Conservation (phyloP, 1,140 invertebrate species). For the Hesperophylax magnus region DNA sequence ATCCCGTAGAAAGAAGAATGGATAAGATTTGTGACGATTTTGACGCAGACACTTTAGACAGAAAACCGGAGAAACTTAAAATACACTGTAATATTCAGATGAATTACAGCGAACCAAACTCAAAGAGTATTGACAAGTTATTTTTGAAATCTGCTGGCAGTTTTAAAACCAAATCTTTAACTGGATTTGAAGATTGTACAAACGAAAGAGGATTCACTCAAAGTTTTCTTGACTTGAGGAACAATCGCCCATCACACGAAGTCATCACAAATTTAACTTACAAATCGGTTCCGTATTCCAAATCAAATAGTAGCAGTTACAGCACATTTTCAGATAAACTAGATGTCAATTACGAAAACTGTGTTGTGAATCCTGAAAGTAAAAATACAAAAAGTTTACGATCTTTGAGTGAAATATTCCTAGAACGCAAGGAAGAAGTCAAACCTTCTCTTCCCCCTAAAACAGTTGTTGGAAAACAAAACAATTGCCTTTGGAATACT, state of each 20-base stretch:
- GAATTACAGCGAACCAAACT: constrained; percentile 36
- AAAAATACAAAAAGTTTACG: neutral
- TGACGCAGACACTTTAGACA: constrained; percentile 86
- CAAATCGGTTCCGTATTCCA: neutral
- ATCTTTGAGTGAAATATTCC: constrained; percentile 30
- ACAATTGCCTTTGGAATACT: constrained; percentile 34
- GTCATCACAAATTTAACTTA: neutral
- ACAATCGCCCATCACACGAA: neutral
- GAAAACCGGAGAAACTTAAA: constrained; percentile 74
- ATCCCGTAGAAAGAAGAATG: constrained; percentile 70
- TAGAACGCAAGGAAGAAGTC: constrained; percentile 40
- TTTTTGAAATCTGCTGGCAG: constrained; percentile 73
- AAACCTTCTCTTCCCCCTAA: constrained; percentile 73
- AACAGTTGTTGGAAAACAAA: constrained; percentile 62
- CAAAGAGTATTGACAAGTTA: constrained; percentile 69
- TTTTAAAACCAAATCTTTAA: constrained; percentile 70
- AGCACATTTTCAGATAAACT: neutral
- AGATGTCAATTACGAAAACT: constrained; percentile 5
- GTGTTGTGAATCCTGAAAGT: neutral
- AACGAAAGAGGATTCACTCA: neutral
- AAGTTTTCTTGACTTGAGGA: neutral
- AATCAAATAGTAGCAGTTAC: neutral
- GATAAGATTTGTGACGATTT: constrained; percentile 74
- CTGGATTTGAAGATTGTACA: neutral
- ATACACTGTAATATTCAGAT: constrained; percentile 31